These are phyloP conservation scores for Corynorhinus townsendii DNA, from an alignment of 2,113 vertebrate genomes.

Conservation along the genomic window DNA sequence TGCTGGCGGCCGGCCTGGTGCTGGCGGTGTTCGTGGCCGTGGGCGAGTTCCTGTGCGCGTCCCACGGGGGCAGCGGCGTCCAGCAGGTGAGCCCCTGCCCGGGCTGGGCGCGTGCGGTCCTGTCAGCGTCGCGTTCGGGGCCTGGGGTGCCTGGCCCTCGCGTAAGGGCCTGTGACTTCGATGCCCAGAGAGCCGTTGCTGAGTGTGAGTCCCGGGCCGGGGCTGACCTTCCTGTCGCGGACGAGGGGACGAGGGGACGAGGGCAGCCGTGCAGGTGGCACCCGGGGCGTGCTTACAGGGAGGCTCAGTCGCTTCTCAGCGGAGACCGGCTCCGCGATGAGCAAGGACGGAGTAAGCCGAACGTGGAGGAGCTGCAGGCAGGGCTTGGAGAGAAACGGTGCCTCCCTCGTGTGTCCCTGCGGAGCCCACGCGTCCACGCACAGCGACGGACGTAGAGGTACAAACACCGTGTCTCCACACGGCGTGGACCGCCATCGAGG, in stretches of 20 bases:
- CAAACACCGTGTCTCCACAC: neutral
- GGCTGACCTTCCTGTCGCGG: no score
- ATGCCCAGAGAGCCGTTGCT: neutral
- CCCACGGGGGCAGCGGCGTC: constrained; percentile 91
- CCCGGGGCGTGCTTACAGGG: constrained; percentile 50
- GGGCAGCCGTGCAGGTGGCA: neutral
- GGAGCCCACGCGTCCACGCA: neutral
- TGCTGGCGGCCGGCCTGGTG: constrained; percentile 95
- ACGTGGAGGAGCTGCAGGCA: neutral
- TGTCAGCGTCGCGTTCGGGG: neutral
- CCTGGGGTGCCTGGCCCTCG: neutral
- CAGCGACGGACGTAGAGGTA: neutral
- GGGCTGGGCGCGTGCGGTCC: neutral
- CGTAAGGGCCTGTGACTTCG: neutral
- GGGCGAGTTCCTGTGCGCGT: constrained; percentile 97
- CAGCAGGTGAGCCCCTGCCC: constrained; percentile 89
- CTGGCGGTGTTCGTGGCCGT: constrained; percentile 98
- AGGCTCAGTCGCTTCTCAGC: constrained; percentile 52
- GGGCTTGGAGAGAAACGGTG: neutral
- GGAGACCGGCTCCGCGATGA: constrained; percentile 45
- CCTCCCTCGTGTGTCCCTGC: neutral
- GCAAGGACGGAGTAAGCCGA: constrained; percentile 6
- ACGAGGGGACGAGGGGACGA: neutral
- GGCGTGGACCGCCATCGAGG: neutral
- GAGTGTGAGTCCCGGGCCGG: neutral